These are phyloP conservation scores for Lepisosteus osseus DNA, from an alignment of 2,113 vertebrate species.

Conservation along the genomic window DNA sequence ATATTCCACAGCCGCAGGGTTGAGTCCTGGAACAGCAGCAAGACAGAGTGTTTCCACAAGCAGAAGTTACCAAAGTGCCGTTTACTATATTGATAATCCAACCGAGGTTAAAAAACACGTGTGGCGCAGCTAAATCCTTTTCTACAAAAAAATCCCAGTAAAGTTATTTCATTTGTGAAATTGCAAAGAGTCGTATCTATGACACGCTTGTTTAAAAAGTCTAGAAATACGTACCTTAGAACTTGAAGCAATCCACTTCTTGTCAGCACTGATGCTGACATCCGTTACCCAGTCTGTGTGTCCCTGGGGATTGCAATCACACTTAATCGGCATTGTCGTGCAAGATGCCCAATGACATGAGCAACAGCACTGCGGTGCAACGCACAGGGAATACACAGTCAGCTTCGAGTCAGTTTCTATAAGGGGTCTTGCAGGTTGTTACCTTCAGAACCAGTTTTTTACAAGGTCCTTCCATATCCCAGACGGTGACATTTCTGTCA, in stretches of 20 bases:
- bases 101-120: no score
- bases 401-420: background rate
- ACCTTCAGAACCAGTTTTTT: constrained; percentile 69
- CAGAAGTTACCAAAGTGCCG: background rate
- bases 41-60: background rate
- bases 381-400: no score
- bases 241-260: constrained; percentile 66
- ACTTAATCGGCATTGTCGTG: background rate
- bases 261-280: constrained; percentile 60
- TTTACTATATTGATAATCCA: no score
- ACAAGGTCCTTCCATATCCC: constrained; percentile 57
- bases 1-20: constrained; percentile 68
- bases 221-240: constrained; percentile 62
- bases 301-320: constrained; percentile 52
- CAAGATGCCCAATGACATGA: no score
- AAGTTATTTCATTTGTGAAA: background rate
- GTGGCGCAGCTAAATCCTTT: no score
- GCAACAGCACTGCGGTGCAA: no score
- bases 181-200: background rate
- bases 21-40: constrained; percentile 50
- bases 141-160: no score
- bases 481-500: constrained; percentile 62
- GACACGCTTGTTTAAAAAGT: background rate
- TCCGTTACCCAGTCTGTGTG: constrained; percentile 76
- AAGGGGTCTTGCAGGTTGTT: constrained; percentile 3